Percentiles rank a stretch among this genome's conserved stretches.
Conservation (phyloP, 2,797 vertebrate species). For the Parotocinclus haroldoi region DNA sequence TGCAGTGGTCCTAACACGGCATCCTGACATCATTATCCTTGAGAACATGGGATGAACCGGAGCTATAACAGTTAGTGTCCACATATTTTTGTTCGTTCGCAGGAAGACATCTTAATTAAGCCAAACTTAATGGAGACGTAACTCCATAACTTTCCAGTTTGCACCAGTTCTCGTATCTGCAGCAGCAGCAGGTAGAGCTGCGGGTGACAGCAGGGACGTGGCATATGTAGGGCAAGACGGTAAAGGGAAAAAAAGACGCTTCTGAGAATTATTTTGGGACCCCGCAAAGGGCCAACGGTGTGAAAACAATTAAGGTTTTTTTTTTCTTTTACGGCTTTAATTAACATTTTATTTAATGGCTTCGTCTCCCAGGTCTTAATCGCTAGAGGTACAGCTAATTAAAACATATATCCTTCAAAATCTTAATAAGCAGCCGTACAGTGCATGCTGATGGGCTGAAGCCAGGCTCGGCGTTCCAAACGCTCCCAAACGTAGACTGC, state of each 20-base stretch:
- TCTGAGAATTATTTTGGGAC: conserved; percentile 69
- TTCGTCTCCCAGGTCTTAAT: conserved; percentile 78
- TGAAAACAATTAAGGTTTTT: conserved; percentile 81
- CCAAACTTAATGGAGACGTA: neutral
- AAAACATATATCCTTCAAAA: conserved; percentile 82
- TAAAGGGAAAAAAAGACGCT: conserved; percentile 30
- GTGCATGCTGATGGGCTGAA: conserved; percentile 66
- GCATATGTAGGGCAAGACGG: conserved; percentile 52
- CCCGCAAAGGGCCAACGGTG: conserved; percentile 70
- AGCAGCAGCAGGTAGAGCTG: conserved; percentile 42
- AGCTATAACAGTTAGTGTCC: neutral
- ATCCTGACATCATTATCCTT: too few species aligned
- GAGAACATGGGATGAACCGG: neutral
- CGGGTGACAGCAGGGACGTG: conserved; percentile 42
- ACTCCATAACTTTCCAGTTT: conserved; percentile 28
- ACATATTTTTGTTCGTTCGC: neutral
- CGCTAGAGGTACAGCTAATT: conserved; percentile 85
- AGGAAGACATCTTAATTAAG: conserved; percentile 19
- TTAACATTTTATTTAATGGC: conserved; percentile 88
- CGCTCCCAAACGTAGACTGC: neutral
- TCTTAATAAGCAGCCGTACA: conserved; percentile 74
- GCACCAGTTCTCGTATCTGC: conserved; percentile 32
- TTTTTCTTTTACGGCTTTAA: conserved; percentile 68
- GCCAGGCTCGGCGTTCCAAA: neutral
- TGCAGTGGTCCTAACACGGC: too few species aligned